Evolutionary conservation across 2,113 vertebrate species (phyloP), one percentile per base, ranked within the genome.

Genomic region (Eulemur macaco): DNA sequence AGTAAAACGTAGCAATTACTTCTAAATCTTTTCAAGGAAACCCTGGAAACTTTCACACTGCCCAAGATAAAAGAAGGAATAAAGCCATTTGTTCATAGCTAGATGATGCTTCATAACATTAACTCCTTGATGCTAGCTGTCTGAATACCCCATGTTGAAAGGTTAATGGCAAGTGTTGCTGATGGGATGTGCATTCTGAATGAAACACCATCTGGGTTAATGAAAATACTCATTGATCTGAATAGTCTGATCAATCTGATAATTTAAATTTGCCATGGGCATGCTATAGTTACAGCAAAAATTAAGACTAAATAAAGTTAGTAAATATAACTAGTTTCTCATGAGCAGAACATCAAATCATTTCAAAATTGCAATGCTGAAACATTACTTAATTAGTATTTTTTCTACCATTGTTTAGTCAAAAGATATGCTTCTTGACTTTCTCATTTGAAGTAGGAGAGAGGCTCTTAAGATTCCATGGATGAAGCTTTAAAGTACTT

Each of bases 271-370:
- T 83, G 37, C 56, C 76, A 56, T 21, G 37, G 31, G 52, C 8
- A 76, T 64, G 25, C 31, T 39, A 76, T 17, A 58, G 58, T 66
- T 77, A 63, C 21, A 94, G 69, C 31, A 80, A 94, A 97, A 93
- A 89, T 80, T 58, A 91, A 86, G 45, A 50, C 14, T 31, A 68
- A 96, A 85, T 88, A 93, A 91, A 45, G n/a, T 1, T 69, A 77
- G 68, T 93, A 91, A 89, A 92, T 47, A 68, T 78, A 95, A 85
- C 17, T 52, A 88, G 25, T 77, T 64, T 95, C 45, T 92, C 93
- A 14, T 60, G 47, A 94, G 54, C 66, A 91, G 89, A 91, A 23
- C 54, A 76, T 42, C 29, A n/a, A 64, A 45, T 85, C 31, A 84
- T 88, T 84, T 91, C 39, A 77, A 95, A 77, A 77, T 45, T 84